Evolutionary conservation across 2,888 invertebrate genomes (phyloP), one percentile per base, ranked within the genome.

Genomic region (Epistrophe grossulariae): DNA sequence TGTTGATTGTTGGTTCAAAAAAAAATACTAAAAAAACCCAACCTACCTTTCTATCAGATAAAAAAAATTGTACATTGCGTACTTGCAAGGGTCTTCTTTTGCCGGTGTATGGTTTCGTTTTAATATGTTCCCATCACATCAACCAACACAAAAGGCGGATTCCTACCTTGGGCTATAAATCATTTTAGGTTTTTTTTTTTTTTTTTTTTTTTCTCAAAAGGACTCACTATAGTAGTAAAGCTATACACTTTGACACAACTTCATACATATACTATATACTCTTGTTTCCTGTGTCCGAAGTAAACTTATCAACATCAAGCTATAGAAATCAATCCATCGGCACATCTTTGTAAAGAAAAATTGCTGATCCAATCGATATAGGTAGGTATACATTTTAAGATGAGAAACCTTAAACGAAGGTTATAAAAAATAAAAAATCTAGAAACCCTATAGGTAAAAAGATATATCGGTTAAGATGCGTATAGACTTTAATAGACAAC

Each of bases 151-250:
- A 70, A 68, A 78, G 66, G 68, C 68, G 57, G 45, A 19, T 76
- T 57, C 45, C 64, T 84, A 71, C 79, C 84, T 71, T 64, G 60
- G 79, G 84, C 62, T 70, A 71, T 79, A 74, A 74, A 60, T 83
- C 66, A 66, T 66, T 66, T 35, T 19, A 15, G 2, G 2, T 19
- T 11, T 60, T 60, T 11, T 9, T 5, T 15, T n/a, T n/a, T n/a
- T n/a, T n/a, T n/a, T n/a, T n/a, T n/a, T 62, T 62, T 8, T 1
- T 15, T 24, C 19, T 15, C 48, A 17, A 11, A 28, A 28, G 55
- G 28, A 28, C 28, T 55, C 55, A 55, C 55, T 50, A 24, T 55
- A 52, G n/a, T n/a, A 24, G 52, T 52, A 52, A 52, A 52, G 24
- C 52, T 64, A 31, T 48, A 48, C 28, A 66, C 48, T 66, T 66